These are phyloP conservation scores for Entelurus aequoreus DNA, from an alignment of 2,113 vertebrate species.

Conservation along the genomic window DNA sequence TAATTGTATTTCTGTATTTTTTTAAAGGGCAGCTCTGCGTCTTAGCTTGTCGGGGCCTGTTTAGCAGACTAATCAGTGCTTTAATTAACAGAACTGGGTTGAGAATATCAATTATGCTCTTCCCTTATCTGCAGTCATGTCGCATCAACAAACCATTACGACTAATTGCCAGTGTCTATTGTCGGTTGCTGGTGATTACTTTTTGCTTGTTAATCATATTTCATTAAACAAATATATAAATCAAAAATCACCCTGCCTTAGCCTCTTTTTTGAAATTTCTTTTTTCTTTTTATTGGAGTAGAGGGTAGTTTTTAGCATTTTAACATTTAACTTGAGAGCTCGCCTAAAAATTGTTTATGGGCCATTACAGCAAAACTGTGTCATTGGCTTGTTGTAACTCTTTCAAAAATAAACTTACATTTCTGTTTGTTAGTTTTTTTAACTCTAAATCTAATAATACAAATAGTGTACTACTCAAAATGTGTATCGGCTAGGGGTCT, in stretches of 20 bases:
- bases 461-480: no score
- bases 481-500: no score
- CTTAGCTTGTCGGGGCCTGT: constrained; percentile 58
- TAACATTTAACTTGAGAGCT: constrained; percentile 18
- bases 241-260: constrained; percentile 18
- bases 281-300: background rate
- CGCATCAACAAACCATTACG: constrained; percentile 58
- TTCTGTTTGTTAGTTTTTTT: no score
- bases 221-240: background rate
- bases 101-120: constrained; percentile 66
- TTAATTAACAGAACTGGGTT: constrained; percentile 68
- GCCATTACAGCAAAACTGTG: no score
- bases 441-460: no score
- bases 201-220: constrained; percentile 49
- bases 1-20: background rate
- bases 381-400: no score
- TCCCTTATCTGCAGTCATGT: constrained; percentile 58
- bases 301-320: no score
- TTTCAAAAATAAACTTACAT: no score
- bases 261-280: constrained; percentile 21
- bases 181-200: constrained; percentile 44
- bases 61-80: constrained; percentile 63
- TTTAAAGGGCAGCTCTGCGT: constrained; percentile 56
- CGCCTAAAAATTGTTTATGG: background rate
- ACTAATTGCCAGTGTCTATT: constrained; percentile 53